Percentiles rank a stretch among this genome's conserved stretches.
Conservation (phyloP, 2,797 vertebrate genomes). For the Cetoscarus ocellatus region DNA sequence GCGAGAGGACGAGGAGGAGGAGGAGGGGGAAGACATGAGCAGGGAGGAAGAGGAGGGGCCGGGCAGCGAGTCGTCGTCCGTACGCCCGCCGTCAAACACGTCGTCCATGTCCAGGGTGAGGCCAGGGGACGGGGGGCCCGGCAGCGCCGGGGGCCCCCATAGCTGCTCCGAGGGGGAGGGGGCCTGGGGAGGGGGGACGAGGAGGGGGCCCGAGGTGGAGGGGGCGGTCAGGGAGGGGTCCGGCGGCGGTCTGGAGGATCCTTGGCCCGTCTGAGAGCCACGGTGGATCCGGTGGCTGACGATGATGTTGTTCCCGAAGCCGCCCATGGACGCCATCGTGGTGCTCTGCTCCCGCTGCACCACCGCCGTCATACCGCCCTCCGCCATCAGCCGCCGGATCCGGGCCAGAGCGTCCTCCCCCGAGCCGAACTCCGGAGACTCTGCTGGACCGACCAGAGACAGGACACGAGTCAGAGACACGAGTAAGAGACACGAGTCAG, state of each 20-base stretch:
- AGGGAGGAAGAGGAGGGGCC: constrained; percentile 69
- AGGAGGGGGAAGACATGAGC: constrained; percentile 61
- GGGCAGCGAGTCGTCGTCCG: constrained; percentile 56
- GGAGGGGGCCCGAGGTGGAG: constrained; percentile 66
- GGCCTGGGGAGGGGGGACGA: constrained; percentile 16
- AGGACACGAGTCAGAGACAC: too few relatives aligned
- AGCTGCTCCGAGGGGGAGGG: constrained; percentile 30
- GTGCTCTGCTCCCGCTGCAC: constrained; percentile 99
- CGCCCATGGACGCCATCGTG: constrained; percentile 99
- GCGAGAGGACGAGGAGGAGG: constrained; percentile 65
- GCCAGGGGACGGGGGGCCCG: constrained; percentile 19
- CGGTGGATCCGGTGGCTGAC: constrained; percentile 98
- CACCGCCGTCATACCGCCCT: constrained; percentile 98
- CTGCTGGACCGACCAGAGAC: constrained; percentile 68
- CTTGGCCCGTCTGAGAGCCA: constrained; percentile 93
- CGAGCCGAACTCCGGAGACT: constrained; percentile 84
- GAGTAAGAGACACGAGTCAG: too few relatives aligned
- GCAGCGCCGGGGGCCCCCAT: constrained; percentile 45
- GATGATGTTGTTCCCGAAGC: constrained; percentile 98
- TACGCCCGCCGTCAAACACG: constrained; percentile 62
- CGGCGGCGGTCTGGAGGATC: constrained; percentile 66
- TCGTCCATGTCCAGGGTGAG: constrained; percentile 65
- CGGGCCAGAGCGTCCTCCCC: constrained; percentile 93
- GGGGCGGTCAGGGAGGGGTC: constrained; percentile 54
- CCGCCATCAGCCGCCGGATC: constrained; percentile 96